Conservation (phyloP, 2,113 vertebrate genomes). For the Cheilinus undulatus region DNA sequence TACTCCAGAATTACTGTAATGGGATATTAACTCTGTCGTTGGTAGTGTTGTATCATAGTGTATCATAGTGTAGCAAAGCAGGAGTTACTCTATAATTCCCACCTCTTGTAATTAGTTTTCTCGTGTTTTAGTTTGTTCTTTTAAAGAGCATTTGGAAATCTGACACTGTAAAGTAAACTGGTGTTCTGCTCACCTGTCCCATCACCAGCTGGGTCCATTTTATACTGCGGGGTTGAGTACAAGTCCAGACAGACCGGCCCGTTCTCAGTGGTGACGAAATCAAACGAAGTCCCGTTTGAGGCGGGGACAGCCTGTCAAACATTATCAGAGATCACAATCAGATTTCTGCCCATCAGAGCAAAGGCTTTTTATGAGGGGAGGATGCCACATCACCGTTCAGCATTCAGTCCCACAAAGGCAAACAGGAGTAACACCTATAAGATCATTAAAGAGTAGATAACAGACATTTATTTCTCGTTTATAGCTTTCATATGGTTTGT, state of each 20-base stretch:
- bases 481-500: too few relatives aligned
- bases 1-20: too few relatives aligned
- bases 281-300: conserved; percentile 92
- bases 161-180: neutral
- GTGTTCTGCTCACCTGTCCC: conserved; percentile 80
- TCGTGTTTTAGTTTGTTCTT: neutral
- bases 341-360: neutral
- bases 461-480: too few relatives aligned
- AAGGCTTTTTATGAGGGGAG: neutral
- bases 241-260: conserved; percentile 90
- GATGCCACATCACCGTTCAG: neutral
- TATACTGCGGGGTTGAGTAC: conserved; percentile 95
- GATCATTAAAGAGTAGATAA: neutral
- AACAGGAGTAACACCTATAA: conserved; percentile 22
- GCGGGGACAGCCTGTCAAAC: conserved; percentile 86
- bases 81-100: too few relatives aligned
- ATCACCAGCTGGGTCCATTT: conserved; percentile 83
- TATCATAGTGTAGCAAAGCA: too few relatives aligned
- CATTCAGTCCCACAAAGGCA: conserved; percentile 42
- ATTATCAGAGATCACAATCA: conserved; percentile 14
- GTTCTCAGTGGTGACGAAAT: conserved; percentile 90
- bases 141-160: neutral
- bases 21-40: too few relatives aligned
- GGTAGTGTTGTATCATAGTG: too few relatives aligned
- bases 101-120: too few relatives aligned